phyloP scores from a whole-genome alignment of 2,888 invertebrate species.

The Osmoderma eremita region DNA sequence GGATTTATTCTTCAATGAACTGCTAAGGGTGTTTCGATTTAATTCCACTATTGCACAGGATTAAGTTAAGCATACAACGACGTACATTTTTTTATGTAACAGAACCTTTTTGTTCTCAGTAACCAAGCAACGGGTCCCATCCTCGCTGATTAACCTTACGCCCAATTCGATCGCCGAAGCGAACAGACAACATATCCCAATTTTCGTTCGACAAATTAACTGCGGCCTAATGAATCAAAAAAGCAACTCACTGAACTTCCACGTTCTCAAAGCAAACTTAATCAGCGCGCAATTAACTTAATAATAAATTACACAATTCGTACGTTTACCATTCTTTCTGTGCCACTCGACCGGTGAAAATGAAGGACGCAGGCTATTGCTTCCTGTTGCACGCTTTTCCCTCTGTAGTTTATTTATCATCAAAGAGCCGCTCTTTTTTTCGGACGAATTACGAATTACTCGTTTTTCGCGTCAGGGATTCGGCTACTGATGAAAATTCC shows the following conservation, averaged over 20 bases:
- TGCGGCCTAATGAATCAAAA: background rate
- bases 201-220: background rate
- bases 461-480: conserved; percentile 5
- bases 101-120: no score
- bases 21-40: no score
- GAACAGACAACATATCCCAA: no score
- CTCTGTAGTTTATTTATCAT: conserved; percentile 26
- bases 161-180: no score
- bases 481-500: conserved; percentile 15
- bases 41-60: no score
- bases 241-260: background rate
- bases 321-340: conserved; percentile 1
- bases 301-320: conserved; percentile 10
- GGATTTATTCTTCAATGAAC: no score
- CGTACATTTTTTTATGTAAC: no score
- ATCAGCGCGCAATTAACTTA: background rate
- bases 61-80: no score
- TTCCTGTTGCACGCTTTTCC: conserved; percentile 12
- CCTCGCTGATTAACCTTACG: no score
- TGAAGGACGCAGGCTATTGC: conserved; percentile 4
- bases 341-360: conserved; percentile 10
- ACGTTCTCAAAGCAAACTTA: background rate
- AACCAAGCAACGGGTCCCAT: no score
- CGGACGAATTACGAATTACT: background rate
- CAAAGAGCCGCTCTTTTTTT: conserved; percentile 2